A percentile compares a stretch with the other conserved stretches of the same genome.
These are phyloP conservation scores for Lanius collurio DNA, from an alignment of 2,113 vertebrate species.

Conservation along the genomic window DNA sequence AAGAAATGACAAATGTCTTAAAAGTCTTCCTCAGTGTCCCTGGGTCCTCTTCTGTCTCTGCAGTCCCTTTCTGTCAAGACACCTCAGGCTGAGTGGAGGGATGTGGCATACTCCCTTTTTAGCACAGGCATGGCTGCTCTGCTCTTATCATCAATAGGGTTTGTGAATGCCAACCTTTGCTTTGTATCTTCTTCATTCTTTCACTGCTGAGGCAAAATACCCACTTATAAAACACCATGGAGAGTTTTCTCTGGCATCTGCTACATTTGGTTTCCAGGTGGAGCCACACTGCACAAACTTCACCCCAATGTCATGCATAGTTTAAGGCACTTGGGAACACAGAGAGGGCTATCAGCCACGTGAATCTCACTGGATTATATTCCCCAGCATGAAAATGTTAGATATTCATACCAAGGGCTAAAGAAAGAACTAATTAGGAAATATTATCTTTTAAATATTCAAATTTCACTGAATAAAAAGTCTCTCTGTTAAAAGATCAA, in stretches of 20 bases:
- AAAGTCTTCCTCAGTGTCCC: neutral
- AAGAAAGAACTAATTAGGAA: constrained; percentile 31
- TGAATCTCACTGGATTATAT: neutral
- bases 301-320: rapidly evolving
- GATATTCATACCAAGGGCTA: neutral
- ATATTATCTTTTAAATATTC: constrained; percentile 22
- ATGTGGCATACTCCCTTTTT: neutral
- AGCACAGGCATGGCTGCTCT: neutral
- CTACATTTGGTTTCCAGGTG: neutral
- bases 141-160: rapidly evolving
- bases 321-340: neutral
- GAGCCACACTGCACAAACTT: neutral
- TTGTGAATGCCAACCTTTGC: neutral
- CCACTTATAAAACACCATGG: rapidly evolving
- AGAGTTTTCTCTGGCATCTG: neutral
- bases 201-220: neutral
- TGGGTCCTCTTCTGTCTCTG: neutral
- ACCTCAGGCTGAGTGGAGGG: neutral
- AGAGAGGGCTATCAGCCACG: neutral
- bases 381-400: neutral
- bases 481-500: constrained; percentile 12
- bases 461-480: neutral
- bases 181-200: neutral
- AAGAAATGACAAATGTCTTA: neutral
- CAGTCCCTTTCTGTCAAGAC: neutral